These are phyloP conservation scores for Drosophila teissieri DNA, from an alignment of 1,140 invertebrate species.

Conservation along the genomic window DNA sequence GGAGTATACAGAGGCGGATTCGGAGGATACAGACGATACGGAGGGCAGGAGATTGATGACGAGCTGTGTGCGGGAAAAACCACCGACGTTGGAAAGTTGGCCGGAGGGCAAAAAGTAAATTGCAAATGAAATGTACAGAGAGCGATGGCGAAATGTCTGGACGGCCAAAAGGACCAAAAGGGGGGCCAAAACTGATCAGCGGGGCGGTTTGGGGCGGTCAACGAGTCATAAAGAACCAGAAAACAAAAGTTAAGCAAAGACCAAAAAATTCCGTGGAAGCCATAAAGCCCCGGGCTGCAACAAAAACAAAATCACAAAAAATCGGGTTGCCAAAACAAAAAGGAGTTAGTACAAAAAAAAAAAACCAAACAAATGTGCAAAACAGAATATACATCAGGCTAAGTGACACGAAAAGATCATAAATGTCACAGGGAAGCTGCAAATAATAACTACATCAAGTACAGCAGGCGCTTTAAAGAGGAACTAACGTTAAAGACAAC, in stretches of 20 bases:
- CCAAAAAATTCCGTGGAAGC: constrained; percentile 3
- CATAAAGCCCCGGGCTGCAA: constrained; percentile 12
- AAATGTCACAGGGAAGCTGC: constrained; percentile 1
- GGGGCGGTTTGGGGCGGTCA: constrained; percentile 21
- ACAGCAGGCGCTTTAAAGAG: neutral
- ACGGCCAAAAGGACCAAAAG: neutral
- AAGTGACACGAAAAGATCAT: constrained; percentile 14
- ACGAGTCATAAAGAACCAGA: constrained; percentile 36
- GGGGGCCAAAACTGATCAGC: constrained; percentile 16
- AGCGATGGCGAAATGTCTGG: constrained; percentile 1
- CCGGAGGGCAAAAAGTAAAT: constrained; percentile 49
- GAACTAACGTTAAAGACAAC: neutral
- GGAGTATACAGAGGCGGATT: neutral
- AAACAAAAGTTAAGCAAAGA: constrained; percentile 31
- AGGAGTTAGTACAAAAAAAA: neutral
- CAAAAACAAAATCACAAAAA: neutral
- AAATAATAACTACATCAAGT: neutral
- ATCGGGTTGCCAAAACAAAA: neutral
- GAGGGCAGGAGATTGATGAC: constrained; percentile 37
- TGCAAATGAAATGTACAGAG: constrained; percentile 44
- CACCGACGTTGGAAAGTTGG: constrained; percentile 43
- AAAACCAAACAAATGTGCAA: constrained; percentile 11
- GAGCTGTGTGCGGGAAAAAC: constrained; percentile 3
- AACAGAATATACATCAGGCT: constrained; percentile 3
- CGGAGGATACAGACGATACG: neutral